These are phyloP conservation scores for Goniozus legneri DNA, from an alignment of 1,140 invertebrate species.

Conservation along the genomic window DNA sequence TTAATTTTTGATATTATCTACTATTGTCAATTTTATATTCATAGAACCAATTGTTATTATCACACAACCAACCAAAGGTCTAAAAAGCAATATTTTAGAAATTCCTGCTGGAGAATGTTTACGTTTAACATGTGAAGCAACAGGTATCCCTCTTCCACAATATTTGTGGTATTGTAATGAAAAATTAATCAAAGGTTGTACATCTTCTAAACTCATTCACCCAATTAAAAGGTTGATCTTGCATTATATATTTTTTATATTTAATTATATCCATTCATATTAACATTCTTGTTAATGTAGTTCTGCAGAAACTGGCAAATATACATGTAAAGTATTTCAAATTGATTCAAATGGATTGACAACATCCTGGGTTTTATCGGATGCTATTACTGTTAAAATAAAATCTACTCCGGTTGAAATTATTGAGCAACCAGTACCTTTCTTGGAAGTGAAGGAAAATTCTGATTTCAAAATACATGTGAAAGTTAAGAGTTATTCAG, in stretches of 20 bases:
- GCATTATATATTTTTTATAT: background rate
- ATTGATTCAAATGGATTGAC: slow-evolving; percentile 16
- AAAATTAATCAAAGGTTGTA: slow-evolving; percentile 15
- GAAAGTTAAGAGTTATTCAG: slow-evolving; percentile 30
- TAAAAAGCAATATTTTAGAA: slow-evolving; percentile 7
- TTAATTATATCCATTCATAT: background rate
- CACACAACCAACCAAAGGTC: slow-evolving; percentile 22
- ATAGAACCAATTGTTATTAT: slow-evolving; percentile 30
- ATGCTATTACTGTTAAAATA: slow-evolving; percentile 26
- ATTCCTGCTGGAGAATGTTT: slow-evolving; percentile 22
- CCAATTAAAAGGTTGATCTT: slow-evolving; percentile 21
- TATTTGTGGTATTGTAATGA: slow-evolving; percentile 37
- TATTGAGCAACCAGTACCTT: slow-evolving; percentile 27
- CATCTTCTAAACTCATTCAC: slow-evolving; percentile 20
- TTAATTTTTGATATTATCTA: background rate
- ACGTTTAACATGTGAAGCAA: slow-evolving; percentile 30
- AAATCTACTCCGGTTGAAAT: slow-evolving; percentile 27
- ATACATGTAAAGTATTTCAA: slow-evolving; percentile 33
- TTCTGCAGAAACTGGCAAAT: slow-evolving; percentile 21
- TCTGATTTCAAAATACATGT: slow-evolving; percentile 29
- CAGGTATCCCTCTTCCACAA: slow-evolving; percentile 34
- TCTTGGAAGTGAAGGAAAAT: slow-evolving; percentile 29
- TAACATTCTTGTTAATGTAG: background rate
- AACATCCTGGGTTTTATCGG: slow-evolving; percentile 18
- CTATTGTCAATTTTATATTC: slow-evolving; percentile 4